Evolutionary conservation across 2,113 vertebrate genomes (phyloP), one percentile per base, ranked within the genome.

Genomic region (Vidua macroura): DNA sequence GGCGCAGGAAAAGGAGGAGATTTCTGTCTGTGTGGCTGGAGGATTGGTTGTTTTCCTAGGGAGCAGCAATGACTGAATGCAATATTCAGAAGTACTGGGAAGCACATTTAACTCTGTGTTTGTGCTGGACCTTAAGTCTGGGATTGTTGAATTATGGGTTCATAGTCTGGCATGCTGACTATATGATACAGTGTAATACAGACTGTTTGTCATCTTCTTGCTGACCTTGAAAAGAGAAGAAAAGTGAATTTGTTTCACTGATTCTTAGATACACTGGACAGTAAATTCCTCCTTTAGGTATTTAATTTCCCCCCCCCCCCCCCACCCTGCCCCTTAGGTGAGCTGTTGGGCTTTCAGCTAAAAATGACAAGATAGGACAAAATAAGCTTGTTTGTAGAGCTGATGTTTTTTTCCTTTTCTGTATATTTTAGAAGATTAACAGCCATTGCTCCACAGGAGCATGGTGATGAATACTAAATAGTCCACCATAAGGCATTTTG

Each of bases 391-490:
- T 85, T 79, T 49, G n/a, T 78, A 55, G 41, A 66, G 48, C 81
- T 95, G 86, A 84, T 19, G 24, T 93, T 94, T 91, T 91, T 86
- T 92, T 43, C 44, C 33, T 60, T 86, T 93, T 84, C 87, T 90
- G 49, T 93, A 83, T 24, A 5, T 92, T 94, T 90, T 68, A 95
- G 60, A 83, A 93, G 88, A 96, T 95, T 95, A 97, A 91, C 86
- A 96, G 87, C 77, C 22, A 25, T 92, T 93, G 81, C 85, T 92
- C 67, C 94, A 90, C 43, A 72, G 72, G 31, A 79, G 53, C 49
- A 37, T 94, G 91, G 92, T 2, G 13, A 82, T 92, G 89, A 96
- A 95, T 97, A 95, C 88, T 93, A 94, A 96, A 63, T 25, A 94
- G 86, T 37, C 59, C 3, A 10, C 88, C 79, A 75, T 95, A 95